phyloP scores from a whole-genome alignment of 2,797 vertebrate species.

The Sarcoramphus papa region DNA sequence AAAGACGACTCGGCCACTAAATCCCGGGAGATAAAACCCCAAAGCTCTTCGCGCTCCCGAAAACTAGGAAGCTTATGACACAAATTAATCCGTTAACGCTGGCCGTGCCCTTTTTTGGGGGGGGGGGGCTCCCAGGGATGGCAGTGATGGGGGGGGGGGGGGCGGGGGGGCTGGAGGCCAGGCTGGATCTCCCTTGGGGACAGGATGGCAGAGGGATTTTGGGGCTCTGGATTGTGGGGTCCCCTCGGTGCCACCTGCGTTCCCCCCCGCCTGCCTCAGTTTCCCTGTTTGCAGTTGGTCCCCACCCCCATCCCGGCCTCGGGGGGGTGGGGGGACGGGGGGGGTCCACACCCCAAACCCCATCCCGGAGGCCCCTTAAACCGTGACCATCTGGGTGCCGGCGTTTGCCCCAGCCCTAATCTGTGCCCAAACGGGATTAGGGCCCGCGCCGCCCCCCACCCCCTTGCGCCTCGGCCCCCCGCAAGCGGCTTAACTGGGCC shows the following conservation, averaged over 20 bases:
- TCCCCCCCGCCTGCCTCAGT: not conserved
- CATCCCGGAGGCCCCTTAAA: not conserved
- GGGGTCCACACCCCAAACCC: not conserved
- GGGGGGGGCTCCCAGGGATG: not conserved
- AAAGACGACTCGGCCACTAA: slow-evolving; percentile 72
- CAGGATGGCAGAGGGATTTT: not conserved
- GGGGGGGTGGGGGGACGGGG: no score
- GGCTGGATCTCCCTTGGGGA: no score
- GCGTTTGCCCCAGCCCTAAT: not conserved
- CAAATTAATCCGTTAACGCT: slow-evolving; percentile 73
- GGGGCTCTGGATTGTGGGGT: not conserved
- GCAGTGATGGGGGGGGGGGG: not conserved
- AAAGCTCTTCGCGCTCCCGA: slow-evolving; percentile 79
- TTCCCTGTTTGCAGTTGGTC: not conserved
- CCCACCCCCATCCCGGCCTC: not conserved
- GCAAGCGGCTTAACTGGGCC: not conserved
- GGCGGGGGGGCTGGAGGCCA: no score
- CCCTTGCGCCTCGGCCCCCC: no score
- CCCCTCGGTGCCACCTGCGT: not conserved
- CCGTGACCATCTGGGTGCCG: not conserved
- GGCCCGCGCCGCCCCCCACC: not conserved
- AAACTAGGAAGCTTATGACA: slow-evolving; percentile 84
- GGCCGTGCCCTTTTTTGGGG: not conserved
- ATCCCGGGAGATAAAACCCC: slow-evolving; percentile 77
- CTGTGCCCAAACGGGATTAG: not conserved